Base-by-base conservation (phyloP, 2,113 vertebrate genomes). In the Notothenia rossii region DNA sequence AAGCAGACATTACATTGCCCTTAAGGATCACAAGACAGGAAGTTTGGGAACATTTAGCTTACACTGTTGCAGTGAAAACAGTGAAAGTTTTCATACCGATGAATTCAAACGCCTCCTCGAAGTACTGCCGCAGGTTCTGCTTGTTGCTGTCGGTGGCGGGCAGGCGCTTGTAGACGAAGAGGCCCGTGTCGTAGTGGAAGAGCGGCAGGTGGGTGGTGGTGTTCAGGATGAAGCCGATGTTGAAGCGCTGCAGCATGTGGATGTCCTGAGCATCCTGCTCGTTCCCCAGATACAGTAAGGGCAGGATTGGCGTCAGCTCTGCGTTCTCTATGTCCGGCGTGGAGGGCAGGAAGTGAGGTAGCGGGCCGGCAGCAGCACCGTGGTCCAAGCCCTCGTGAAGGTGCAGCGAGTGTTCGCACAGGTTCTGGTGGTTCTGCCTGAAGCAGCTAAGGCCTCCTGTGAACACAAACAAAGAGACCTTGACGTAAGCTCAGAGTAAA, bases 51-150 rank as follows among this genome's bases (percentile, higher is more conserved):
- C 18, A 1, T 25, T 25, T 25, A 46, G 43, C 29, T 43, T 45
- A 29, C 43, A 15, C 15, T 4, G 13, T 5, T 43, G 11, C 50
- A 65, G 25, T 58, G 51, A 58, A 62, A 79, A 67, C 36, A 20
- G 15, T 33, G 33, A 22, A 33, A 18, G 43, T 53, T 86, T 54
- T 91, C 86, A 88, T 97, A 99, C 98, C 98, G 7, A 99, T 99
- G 90, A 99, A 99, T 91, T 99, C 98, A 80, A 99, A 99, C 2
- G 98, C 98, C 95, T 99, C 98, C 91, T 99, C 98, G 9, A 99
- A 99, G 93, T 99, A 99, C 94, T 99, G 98, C 59, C 98, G 96
- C 93, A 99, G 96, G 95, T 99, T 99, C 95, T 99, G 98, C 91
- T 98, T 99, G 97, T 97, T 99, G 97, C 98, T 99, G 94, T 99